These are phyloP conservation scores for Oostethus manadensis DNA, from an alignment of 2,113 vertebrate genomes.

Conservation along the genomic window DNA sequence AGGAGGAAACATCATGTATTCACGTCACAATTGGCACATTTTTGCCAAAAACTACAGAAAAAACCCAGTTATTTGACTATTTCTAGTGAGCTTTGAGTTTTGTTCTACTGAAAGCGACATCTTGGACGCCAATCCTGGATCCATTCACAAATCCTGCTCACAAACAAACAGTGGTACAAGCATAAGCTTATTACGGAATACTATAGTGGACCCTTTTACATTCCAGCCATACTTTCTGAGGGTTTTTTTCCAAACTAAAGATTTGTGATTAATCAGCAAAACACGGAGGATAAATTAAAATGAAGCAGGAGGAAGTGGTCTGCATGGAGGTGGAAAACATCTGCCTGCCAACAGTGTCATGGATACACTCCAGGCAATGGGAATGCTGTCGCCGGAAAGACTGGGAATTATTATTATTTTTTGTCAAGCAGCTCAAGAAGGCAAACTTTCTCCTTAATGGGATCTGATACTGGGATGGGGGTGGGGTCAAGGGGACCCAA, in stretches of 20 bases:
- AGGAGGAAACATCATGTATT: too few species aligned
- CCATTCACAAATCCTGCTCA: too few species aligned
- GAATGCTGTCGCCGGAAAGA: conserved; percentile 18
- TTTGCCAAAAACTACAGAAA: too few species aligned
- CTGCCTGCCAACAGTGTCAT: conserved; percentile 25
- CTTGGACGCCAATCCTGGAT: too few species aligned
- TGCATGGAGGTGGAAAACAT: conserved; percentile 25
- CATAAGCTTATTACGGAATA: too few species aligned
- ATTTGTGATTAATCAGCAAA: background rate
- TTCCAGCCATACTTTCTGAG: background rate
- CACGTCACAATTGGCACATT: too few species aligned
- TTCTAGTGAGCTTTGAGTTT: too few species aligned
- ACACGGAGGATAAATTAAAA: background rate
- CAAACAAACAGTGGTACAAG: too few species aligned
- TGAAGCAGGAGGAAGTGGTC: background rate
- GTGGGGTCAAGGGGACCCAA: background rate
- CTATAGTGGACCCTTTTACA: background rate
- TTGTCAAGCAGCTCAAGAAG: background rate
- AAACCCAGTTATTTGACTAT: too few species aligned
- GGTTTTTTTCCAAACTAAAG: background rate
- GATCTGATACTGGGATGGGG: background rate
- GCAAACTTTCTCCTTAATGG: background rate
- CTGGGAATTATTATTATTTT: background rate
- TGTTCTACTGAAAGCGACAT: too few species aligned
- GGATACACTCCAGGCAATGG: conserved; percentile 10